Evolutionary conservation across 2,888 invertebrate genomes (phyloP).

Genomic region (Drosophila prolongata): DNA sequence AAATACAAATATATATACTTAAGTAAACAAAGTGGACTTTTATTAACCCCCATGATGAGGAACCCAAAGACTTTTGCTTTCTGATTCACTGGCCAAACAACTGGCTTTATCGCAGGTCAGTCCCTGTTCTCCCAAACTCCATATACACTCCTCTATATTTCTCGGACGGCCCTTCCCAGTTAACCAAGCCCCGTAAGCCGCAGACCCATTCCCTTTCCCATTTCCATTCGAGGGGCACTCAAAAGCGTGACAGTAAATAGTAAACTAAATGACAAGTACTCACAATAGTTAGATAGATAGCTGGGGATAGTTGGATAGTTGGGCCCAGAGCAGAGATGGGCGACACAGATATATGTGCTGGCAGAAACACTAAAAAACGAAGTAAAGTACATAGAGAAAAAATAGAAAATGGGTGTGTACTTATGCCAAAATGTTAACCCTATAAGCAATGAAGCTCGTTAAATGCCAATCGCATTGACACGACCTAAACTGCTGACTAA

Average conservation of each 20-base stretch:
- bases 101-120: conserved; percentile 22
- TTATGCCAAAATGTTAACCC: conserved; percentile 77
- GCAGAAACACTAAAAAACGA: conserved; percentile 32
- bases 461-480: conserved; percentile 77
- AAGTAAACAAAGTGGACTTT: background rate
- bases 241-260: conserved; percentile 80
- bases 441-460: conserved; percentile 65
- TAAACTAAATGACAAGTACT: conserved; percentile 78
- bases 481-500: conserved; percentile 75
- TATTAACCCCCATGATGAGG: background rate
- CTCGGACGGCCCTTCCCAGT: conserved; percentile 37
- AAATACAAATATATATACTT: too few species aligned
- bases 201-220: conserved; percentile 39
- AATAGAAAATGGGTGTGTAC: conserved; percentile 66
- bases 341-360: conserved; percentile 45
- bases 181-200: conserved; percentile 41
- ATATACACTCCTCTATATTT: conserved; percentile 1
- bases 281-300: conserved; percentile 63
- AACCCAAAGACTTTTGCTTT: background rate
- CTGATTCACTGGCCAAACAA: conserved; percentile 10
- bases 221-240: conserved; percentile 43
- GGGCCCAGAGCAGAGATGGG: conserved; percentile 42
- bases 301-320: conserved; percentile 53
- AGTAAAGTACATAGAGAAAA: conserved; percentile 15
- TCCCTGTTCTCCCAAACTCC: background rate